A percentile compares a stretch with the other conserved stretches of the same genome.
Evolutionary conservation across 92 coral and sea anemone genomes (phyloP).

Genomic region (Bergia sp.): DNA sequence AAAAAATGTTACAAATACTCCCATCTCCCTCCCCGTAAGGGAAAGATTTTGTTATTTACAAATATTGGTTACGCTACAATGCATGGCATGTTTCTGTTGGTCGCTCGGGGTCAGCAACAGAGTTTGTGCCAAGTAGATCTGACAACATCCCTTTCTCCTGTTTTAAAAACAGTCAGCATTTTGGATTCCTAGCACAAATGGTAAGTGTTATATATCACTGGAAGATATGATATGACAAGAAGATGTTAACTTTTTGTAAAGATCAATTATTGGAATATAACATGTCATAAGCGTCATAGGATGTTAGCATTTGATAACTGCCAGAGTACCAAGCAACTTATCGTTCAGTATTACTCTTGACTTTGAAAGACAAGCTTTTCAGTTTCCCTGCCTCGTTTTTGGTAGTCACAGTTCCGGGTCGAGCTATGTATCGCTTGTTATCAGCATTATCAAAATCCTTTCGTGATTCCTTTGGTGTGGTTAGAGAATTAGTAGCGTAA

Average conservation of each 20-base stretch:
- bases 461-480: background rate
- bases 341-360: background rate
- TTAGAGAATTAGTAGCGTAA: background rate
- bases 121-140: background rate
- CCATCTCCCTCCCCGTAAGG: background rate
- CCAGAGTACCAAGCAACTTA: background rate
- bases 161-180: background rate
- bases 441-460: background rate
- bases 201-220: background rate
- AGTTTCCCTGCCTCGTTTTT: background rate
- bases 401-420: background rate
- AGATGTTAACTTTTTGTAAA: background rate
- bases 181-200: background rate
- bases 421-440: background rate
- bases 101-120: background rate
- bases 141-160: background rate
- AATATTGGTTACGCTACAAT: constrained; percentile 19
- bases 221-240: background rate
- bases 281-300: background rate
- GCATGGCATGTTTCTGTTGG: background rate
- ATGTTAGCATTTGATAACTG: background rate
- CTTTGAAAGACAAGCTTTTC: background rate
- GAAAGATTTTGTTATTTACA: background rate
- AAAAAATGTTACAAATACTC: background rate
- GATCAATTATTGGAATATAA: background rate